These are phyloP conservation scores for Seira ritae DNA, from an alignment of 2,888 invertebrate genomes.

Conservation along the genomic window DNA sequence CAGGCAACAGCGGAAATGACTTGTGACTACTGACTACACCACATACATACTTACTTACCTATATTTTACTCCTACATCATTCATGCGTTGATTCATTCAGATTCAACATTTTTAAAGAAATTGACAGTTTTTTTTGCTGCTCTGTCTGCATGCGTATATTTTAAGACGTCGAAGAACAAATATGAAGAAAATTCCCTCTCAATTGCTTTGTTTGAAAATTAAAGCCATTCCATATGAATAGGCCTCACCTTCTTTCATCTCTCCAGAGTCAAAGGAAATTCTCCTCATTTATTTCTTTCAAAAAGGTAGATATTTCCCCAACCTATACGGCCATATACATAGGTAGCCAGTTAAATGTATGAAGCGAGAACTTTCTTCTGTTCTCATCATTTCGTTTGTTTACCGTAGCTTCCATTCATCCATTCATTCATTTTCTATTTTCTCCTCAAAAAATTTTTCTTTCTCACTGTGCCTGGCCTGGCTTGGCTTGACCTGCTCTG, in stretches of 20 bases:
- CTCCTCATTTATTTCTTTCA: neutral
- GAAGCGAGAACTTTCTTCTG: conserved; percentile 17
- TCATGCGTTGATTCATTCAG: too few relatives aligned
- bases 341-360: too few relatives aligned
- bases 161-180: neutral
- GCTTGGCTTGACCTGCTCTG: neutral
- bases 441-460: neutral
- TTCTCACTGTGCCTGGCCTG: neutral
- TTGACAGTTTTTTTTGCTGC: too few relatives aligned
- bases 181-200: conserved; percentile 26
- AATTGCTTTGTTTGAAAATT: conserved; percentile 41
- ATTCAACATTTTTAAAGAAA: too few relatives aligned
- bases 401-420: conserved; percentile 26
- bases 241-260: conserved; percentile 36
- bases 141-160: too few relatives aligned
- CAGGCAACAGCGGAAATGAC: too few relatives aligned
- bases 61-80: too few relatives aligned
- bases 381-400: conserved; percentile 35
- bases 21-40: too few relatives aligned
- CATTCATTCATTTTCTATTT: conserved; percentile 9
- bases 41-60: too few relatives aligned
- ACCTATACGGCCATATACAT: too few relatives aligned
- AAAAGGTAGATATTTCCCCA: neutral
- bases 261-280: neutral
- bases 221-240: conserved; percentile 50